Conservation (phyloP, 2,113 vertebrate genomes). For the Hemichromis elongatus region DNA sequence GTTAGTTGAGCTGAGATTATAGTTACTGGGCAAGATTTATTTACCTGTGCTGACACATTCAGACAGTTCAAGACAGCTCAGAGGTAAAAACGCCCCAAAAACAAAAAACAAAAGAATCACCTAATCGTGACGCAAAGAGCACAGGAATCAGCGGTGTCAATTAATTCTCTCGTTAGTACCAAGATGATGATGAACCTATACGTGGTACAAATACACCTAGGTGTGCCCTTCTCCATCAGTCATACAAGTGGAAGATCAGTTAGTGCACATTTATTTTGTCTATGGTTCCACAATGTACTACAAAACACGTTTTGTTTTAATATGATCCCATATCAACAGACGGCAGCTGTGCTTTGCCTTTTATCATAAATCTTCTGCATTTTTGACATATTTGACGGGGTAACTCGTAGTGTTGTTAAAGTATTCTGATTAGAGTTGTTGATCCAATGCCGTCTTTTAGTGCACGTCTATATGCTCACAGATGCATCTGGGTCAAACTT, state of each 20-base stretch:
- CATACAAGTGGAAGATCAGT: constrained; percentile 43
- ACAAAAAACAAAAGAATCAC: constrained; percentile 31
- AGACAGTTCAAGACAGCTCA: constrained; percentile 42
- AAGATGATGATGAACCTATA: background rate
- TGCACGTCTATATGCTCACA: background rate
- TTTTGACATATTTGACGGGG: background rate
- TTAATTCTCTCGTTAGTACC: constrained; percentile 8
- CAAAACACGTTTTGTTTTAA: background rate
- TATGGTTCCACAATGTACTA: constrained; percentile 29
- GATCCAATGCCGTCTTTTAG: background rate
- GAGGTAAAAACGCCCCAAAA: constrained; percentile 15
- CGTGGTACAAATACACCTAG: background rate
- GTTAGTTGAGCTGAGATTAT: background rate
- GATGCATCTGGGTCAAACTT: background rate
- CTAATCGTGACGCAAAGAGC: constrained; percentile 50
- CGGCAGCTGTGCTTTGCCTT: constrained; percentile 1
- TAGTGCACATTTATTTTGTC: constrained; percentile 30
- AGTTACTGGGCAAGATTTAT: background rate
- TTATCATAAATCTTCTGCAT: background rate
- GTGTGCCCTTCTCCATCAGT: constrained; percentile 21
- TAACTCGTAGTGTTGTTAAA: background rate
- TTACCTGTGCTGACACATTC: constrained; percentile 41
- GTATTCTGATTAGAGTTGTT: background rate
- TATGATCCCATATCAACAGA: background rate
- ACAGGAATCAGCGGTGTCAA: background rate